These are phyloP conservation scores for Lithophane socia DNA, from an alignment of 2,888 invertebrate genomes.

Conservation along the genomic window DNA sequence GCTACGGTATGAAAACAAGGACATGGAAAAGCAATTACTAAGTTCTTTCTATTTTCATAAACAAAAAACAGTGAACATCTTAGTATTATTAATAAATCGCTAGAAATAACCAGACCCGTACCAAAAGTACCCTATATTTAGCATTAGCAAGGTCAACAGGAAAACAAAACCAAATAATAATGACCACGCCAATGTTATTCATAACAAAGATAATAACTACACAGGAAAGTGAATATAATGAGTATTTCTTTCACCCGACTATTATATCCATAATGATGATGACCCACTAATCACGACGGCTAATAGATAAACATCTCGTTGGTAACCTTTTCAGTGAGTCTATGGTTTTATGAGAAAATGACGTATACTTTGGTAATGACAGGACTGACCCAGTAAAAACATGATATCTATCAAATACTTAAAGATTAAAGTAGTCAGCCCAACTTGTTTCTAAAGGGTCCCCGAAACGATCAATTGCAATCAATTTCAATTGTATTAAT, in stretches of 20 bases:
- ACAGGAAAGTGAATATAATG: constrained; percentile 29
- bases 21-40: not conserved
- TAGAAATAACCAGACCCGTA: not conserved
- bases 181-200: constrained; percentile 25
- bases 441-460: no score
- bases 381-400: no score
- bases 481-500: no score
- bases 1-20: not conserved
- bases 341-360: not conserved
- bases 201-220: constrained; percentile 31
- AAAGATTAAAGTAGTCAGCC: no score
- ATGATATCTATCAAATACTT: no score
- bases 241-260: constrained; percentile 40
- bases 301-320: constrained; percentile 35
- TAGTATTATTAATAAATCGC: constrained; percentile 1
- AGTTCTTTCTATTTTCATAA: not conserved
- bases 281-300: constrained; percentile 22
- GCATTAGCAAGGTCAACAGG: constrained; percentile 18
- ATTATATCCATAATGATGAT: constrained; percentile 55
- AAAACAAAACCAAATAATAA: constrained; percentile 23
- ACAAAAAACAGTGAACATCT: not conserved
- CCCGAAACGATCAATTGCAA: no score
- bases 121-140: not conserved
- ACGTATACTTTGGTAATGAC: not conserved
- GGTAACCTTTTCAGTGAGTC: constrained; percentile 1